Conservation (phyloP, 2,888 invertebrate species). For the Drosophila bunnanda region DNA sequence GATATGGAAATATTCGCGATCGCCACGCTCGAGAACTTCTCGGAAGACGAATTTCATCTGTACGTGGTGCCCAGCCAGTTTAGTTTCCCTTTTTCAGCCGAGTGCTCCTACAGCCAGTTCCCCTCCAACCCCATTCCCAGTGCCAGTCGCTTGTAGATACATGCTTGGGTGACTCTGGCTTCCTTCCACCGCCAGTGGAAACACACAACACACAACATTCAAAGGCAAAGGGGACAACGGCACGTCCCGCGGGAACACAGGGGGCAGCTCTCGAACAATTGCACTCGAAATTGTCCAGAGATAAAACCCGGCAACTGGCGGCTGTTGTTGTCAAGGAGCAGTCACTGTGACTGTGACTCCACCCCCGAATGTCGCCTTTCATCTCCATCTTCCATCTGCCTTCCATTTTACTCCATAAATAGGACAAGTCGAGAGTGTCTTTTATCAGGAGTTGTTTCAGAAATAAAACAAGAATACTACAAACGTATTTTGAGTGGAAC, state of each 20-base stretch:
- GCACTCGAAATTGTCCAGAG: conserved; percentile 52
- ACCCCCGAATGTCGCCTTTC: conserved; percentile 50
- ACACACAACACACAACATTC: conserved; percentile 31
- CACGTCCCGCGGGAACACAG: conserved; percentile 58
- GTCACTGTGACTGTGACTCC: conserved; percentile 18
- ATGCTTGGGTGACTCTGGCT: conserved; percentile 62
- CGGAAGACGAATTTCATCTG: conserved; percentile 65
- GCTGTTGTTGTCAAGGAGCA: conserved; percentile 16
- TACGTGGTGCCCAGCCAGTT: conserved; percentile 48
- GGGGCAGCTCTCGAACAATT: conserved; percentile 50
- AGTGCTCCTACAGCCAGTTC: conserved; percentile 12
- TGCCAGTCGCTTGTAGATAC: conserved; percentile 34
- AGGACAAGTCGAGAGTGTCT: conserved; percentile 5
- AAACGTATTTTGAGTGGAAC: background rate
- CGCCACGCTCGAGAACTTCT: conserved; percentile 59
- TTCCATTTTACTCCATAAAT: conserved; percentile 21
- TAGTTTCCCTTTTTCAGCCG: conserved; percentile 33
- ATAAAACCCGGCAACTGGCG: conserved; percentile 41
- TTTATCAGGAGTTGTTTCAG: background rate
- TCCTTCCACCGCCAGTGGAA: conserved; percentile 50
- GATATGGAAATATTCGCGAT: conserved; percentile 66
- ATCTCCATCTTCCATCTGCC: conserved; percentile 17
- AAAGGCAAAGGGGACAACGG: conserved; percentile 45
- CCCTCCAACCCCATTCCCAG: conserved; percentile 20
- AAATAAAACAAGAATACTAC: background rate